phyloP scores from a whole-genome alignment of 2,888 invertebrate species.

The Mystacides longicornis region DNA sequence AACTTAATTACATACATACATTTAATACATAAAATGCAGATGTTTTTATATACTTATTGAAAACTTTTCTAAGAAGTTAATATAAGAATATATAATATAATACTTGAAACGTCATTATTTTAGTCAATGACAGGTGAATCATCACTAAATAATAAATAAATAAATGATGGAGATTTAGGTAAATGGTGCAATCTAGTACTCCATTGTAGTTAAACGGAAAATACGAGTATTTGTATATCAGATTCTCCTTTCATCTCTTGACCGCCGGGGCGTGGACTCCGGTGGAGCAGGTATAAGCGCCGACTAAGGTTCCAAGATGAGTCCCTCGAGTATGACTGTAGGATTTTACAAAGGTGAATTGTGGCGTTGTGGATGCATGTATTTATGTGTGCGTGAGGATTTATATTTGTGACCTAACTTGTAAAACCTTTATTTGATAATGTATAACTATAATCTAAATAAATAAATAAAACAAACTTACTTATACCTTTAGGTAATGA shows the following conservation, averaged over 20 bases:
- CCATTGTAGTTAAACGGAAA: slow-evolving; percentile 16
- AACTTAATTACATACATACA: too few relatives aligned
- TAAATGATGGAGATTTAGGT: slow-evolving; percentile 18
- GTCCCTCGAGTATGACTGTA: slow-evolving; percentile 13
- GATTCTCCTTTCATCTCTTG: background rate
- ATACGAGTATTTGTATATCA: slow-evolving; percentile 7
- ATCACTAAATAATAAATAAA: slow-evolving; percentile 12
- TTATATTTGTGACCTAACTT: background rate
- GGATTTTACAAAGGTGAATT: slow-evolving; percentile 16
- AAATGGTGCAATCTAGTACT: slow-evolving; percentile 25
- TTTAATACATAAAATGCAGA: slow-evolving; percentile 23
- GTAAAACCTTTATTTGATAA: too few relatives aligned
- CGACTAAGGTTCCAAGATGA: slow-evolving; percentile 11
- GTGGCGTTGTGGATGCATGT: slow-evolving; percentile 11
- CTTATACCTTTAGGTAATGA: background rate
- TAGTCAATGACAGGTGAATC: slow-evolving; percentile 19
- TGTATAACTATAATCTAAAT: too few relatives aligned
- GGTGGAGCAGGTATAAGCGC: slow-evolving; percentile 9
- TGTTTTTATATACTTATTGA: slow-evolving; percentile 25
- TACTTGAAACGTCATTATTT: slow-evolving; percentile 18
- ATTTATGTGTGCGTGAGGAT: background rate
- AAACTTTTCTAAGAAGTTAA: slow-evolving; percentile 24
- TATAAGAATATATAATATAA: slow-evolving; percentile 20
- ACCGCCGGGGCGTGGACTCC: background rate
- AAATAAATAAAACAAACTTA: background rate